phyloP scores from a whole-genome alignment of 2,113 vertebrate genomes.

The Hypocryptadius cinnamomeus region DNA sequence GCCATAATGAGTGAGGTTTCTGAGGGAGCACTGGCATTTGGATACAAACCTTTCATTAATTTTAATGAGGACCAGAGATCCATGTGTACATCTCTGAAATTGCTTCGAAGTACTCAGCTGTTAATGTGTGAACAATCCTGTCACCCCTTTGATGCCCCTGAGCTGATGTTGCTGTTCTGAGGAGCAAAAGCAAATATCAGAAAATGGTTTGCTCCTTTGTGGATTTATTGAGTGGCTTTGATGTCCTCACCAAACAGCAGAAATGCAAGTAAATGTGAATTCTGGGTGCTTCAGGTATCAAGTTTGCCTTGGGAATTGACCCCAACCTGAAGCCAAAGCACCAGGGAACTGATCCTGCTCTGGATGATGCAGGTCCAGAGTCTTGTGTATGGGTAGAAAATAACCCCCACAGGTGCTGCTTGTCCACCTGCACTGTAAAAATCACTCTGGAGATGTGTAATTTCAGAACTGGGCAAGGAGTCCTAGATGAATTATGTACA shows the following conservation, averaged over 20 bases:
- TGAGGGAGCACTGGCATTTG: not conserved
- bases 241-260: not conserved
- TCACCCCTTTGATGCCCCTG: not conserved
- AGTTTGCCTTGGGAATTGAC: not conserved
- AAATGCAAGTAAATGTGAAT: not conserved
- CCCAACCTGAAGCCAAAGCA: not conserved
- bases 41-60: conserved; percentile 48
- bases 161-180: not conserved
- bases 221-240: not conserved
- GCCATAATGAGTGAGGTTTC: conserved; percentile 21
- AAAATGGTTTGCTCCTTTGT: not conserved
- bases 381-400: not conserved
- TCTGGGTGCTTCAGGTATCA: not conserved
- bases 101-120: not conserved
- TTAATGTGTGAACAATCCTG: not conserved
- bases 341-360: not conserved
- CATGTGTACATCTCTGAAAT: not conserved
- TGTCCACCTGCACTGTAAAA: not conserved
- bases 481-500: not conserved
- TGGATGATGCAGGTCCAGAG: not conserved
- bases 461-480: not conserved
- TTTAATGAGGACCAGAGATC: conserved; percentile 33
- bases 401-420: not conserved
- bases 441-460: not conserved
- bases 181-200: not conserved